Evolutionary conservation across 2,797 vertebrate genomes (phyloP), one percentile per base, ranked within the genome.

Genomic region (Acestrorhynchus altus): DNA sequence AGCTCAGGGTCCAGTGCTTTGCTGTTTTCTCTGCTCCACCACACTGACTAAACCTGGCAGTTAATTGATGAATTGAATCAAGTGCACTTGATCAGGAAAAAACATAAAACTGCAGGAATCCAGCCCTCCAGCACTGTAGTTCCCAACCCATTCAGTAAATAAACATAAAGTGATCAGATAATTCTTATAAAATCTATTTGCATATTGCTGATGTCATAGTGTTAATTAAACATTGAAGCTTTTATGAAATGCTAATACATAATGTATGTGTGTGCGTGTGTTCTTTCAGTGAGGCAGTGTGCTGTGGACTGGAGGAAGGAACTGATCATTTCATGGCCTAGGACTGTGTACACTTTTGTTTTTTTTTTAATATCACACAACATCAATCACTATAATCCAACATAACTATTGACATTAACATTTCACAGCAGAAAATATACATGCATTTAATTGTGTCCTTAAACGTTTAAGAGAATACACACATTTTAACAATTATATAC

Each of bases 301-400:
- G 57, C 26, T 60, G 26, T 26, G 31, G 7, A 35, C 18, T 26
- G 15, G 26, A 35, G 24, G 54, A 12, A 57, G 20, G 26, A 18
- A 1, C 24, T 35, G 24, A 57, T 26, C 52, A 24, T 11, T 15
- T 13, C 10, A 24, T 26, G 24, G 1, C 6, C 31, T 8, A 31
- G 57, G 59, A 35, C 7, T 61, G 9, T 39, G 40, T n/a, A 40
- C 6, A 35, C 57, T 9, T n/a, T 8, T 9, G 3, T 4, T 20
- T 20, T 60, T 69, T 80, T 79, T 77, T 80, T 59, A 51, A 74
- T 51, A 39, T 68, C 52, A 64, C 56, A 60, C 75, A 78, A 44
- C 24, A 42, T 56, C 54, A 72, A 42, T 72, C 46, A 60, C 69
- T 61, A 44, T 51, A 54, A 2, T 9, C 60, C 66, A 35, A 35